Base-by-base conservation (phyloP, 1,140 invertebrate genomes). In the Drosophila nikananu region DNA sequence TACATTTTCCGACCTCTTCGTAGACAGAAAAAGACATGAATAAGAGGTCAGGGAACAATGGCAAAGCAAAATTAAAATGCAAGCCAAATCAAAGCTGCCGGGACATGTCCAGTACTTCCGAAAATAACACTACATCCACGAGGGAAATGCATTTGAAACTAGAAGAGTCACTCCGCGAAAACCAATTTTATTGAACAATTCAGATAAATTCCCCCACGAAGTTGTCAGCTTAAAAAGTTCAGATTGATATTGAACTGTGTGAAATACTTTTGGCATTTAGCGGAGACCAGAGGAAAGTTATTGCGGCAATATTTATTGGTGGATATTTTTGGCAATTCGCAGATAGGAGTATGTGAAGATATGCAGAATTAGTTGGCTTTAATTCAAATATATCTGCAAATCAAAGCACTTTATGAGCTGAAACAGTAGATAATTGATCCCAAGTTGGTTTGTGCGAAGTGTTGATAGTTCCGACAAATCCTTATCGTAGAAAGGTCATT, bases 71-170 rank as follows among this genome's bases (percentile, higher is more conserved):
- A 30, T 30, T 9, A 30, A 30, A 30, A 30, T 30, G 30, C 30
- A 30, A 30, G 30, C 30, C 30, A 30, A 30, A 30, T 8, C 30
- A 30, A 30, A 8, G 30, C 30, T 30, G 9, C 30, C 9, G 30
- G 30, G 30, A 30, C 30, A 30, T 30, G 30, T 30, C 30, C 30
- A 30, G 30, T 1, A 48, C 44, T 59, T 15, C 10, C 27, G 41
- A n/a, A 59, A 35, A 51, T 19, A 21, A 25, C 12, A 49, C 37
- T 27, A 37, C 25, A n/a, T 52, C 30, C 35, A 48, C 39, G 10
- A 30, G 54, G 48, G 48, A 60, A 81, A 80, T 80, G 48, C 59
- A 81, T 75, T 80, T 44, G 59, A 63, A 61, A 61, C 30, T n/a
- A 12, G 10, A 51, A 13, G 23, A 27, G 23, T 37, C 19, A 64